Conservation (phyloP, 2,888 invertebrate species). For the Dolichopus griseipennis region DNA sequence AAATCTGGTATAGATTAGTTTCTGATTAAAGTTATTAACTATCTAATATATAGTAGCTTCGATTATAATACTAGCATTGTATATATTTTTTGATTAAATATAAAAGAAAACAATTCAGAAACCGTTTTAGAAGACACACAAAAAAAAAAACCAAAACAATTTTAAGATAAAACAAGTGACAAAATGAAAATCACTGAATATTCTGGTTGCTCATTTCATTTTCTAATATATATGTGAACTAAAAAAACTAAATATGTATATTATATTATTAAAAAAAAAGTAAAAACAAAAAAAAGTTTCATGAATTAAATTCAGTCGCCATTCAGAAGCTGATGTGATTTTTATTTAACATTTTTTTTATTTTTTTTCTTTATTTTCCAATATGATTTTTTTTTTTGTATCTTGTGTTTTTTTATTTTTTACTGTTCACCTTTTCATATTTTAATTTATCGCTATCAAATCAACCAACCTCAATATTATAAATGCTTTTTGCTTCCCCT, state of each 20-base stretch:
- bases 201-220: neutral
- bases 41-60: no score
- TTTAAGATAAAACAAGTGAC: no score
- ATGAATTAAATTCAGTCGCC: conserved; percentile 4
- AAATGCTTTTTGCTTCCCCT: neutral
- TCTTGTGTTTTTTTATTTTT: neutral
- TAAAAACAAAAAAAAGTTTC: neutral
- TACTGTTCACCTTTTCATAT: conserved; percentile 1
- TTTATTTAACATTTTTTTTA: neutral
- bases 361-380: neutral
- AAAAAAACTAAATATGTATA: no score
- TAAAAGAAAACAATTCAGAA: neutral
- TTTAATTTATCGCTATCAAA: conserved; percentile 6
- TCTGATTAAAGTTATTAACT: no score
- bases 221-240: no score
- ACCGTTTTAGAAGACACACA: neutral
- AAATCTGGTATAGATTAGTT: no score
- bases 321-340: neutral
- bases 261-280: no score
- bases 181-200: neutral
- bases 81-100: neutral
- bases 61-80: neutral
- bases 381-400: no score
- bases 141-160: neutral
- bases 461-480: conserved; percentile 6